phyloP scores from a whole-genome alignment of 1,140 invertebrate genomes.

The Bicyclus anynana region DNA sequence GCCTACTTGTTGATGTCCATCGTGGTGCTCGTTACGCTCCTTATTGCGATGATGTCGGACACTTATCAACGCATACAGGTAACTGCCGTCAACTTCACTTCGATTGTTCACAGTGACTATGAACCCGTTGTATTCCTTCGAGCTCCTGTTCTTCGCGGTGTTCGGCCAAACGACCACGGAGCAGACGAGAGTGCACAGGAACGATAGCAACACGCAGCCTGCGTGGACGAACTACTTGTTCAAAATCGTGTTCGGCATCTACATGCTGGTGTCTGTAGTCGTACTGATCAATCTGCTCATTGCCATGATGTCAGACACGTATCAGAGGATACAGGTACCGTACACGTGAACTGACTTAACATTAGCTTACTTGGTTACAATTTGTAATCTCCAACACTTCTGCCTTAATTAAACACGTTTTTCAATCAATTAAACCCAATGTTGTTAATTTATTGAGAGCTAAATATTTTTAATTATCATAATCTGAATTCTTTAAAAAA shows the following conservation, averaged over 20 bases:
- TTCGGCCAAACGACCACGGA: conserved; percentile 97
- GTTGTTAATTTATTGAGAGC: too few relatives aligned
- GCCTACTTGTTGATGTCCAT: conserved; percentile 98
- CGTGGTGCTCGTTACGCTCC: conserved; percentile 97
- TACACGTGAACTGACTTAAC: neutral
- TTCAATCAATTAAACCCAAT: neutral
- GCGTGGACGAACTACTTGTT: conserved; percentile 87
- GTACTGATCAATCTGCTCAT: conserved; percentile 99
- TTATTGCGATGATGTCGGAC: conserved; percentile 99
- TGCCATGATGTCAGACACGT: conserved; percentile 99
- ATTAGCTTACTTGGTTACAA: neutral
- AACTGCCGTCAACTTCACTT: conserved; percentile 60
- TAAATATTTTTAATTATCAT: too few relatives aligned
- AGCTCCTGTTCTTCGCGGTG: conserved; percentile 98
- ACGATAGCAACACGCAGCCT: conserved; percentile 80
- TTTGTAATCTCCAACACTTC: neutral
- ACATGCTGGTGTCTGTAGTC: conserved; percentile 99
- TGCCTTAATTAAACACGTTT: neutral
- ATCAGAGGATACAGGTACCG: conserved; percentile 96
- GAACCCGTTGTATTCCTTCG: conserved; percentile 93
- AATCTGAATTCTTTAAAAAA: neutral
- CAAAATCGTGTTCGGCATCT: conserved; percentile 92
- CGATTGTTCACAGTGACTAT: conserved; percentile 88
- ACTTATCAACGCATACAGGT: conserved; percentile 98
- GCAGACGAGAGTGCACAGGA: conserved; percentile 82